Evolutionary conservation across 2,797 vertebrate genomes (phyloP), one percentile per base, ranked within the genome.

Genomic region (Danio tinwini): DNA sequence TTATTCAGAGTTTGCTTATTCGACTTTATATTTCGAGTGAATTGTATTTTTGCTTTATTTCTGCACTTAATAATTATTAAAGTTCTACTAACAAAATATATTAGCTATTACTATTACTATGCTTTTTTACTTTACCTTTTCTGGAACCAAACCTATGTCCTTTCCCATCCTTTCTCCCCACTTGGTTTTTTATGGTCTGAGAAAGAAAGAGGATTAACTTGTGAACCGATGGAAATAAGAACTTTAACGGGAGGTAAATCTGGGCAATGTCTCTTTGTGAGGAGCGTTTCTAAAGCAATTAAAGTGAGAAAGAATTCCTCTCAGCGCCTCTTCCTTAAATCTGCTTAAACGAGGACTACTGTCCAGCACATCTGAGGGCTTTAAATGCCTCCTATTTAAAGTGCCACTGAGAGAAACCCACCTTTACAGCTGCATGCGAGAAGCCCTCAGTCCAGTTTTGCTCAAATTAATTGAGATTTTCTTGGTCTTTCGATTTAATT

Each of bases 141-240:
- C 47, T 63, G 37, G n/a, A 64, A 61, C 17, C 40, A 78, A 74
- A 74, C 64, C 44, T 55, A 17, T 56, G 47, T 81, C 68, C 55
- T 73, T 79, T 79, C 64, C 73, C 73, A 83, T 79, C 42, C 76
- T 85, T 79, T 86, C 88, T 87, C 86, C 82, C 78, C 77, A 79
- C 74, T 88, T 88, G 81, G 84, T 88, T 90, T 89, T 89, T 73
- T 73, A 89, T 82, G 90, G 89, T 91, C 90, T 86, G 87, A 93
- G 94, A 93, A 89, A 95, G 91, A 96, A 95, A 95, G 93, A 90
- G 95, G 95, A 96, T 96, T 96, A 96, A 96, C 95, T 97, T 96
- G 95, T 96, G 95, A 97, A 96, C 95, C 92, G 94, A 95, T 94
- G 93, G 94, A 96, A 95, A 95, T 95, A 95, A 96, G 95, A 95